Percentiles rank a stretch among this genome's conserved stretches.
phyloP scores from a whole-genome alignment of 2,888 invertebrate species.

The Hypercompe scribonia region DNA sequence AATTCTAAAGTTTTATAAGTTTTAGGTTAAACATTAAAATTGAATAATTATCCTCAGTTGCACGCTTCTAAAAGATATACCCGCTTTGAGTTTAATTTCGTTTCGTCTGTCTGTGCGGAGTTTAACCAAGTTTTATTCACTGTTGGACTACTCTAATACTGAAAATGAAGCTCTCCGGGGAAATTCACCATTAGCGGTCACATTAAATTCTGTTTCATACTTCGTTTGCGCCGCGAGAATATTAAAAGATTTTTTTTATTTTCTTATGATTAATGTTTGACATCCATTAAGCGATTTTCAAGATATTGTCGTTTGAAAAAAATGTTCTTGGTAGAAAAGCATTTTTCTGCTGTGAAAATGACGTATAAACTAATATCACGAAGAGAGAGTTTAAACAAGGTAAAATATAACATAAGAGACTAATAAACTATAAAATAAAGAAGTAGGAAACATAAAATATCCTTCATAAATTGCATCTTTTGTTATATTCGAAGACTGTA shows the following conservation, averaged over 20 bases:
- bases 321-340: neutral
- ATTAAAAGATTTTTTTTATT: constrained; percentile 48
- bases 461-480: neutral
- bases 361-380: neutral
- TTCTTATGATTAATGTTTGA: constrained; percentile 6
- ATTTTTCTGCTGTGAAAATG: neutral
- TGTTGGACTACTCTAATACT: constrained; percentile 55
- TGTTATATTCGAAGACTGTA: neutral
- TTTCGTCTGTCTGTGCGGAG: constrained; percentile 56
- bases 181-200: constrained; percentile 79
- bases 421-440: neutral
- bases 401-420: neutral
- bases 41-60: constrained; percentile 20
- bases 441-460: neutral
- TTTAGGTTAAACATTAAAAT: constrained; percentile 19
- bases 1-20: neutral
- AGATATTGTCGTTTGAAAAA: neutral
- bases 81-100: constrained; percentile 49
- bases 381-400: neutral
- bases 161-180: constrained; percentile 77
- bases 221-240: constrained; percentile 62
- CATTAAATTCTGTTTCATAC: constrained; percentile 76
- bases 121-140: constrained; percentile 65
- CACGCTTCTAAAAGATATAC: constrained; percentile 29
- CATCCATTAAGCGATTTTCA: neutral